Evolutionary conservation across 1,140 invertebrate species (phyloP).

Genomic region (Drosophila tropicalis): DNA sequence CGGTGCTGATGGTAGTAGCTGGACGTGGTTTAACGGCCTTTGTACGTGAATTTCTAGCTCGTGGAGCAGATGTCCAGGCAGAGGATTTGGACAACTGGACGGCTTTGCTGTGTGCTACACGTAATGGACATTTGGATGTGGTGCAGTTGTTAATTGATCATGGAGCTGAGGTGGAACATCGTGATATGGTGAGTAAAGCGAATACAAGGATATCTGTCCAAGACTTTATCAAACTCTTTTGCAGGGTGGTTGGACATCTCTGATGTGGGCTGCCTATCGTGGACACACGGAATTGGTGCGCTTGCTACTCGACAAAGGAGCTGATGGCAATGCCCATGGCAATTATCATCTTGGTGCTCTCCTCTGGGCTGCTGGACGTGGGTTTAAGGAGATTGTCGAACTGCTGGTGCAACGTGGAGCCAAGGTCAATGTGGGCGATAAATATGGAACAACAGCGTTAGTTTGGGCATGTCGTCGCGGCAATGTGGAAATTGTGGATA

Average conservation of each 20-base stretch:
- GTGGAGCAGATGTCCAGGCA: slow-evolving; percentile 95
- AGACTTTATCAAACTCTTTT: neutral
- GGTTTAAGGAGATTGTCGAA: slow-evolving; percentile 93
- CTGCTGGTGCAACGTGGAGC: slow-evolving; percentile 92
- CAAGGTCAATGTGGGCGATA: slow-evolving; percentile 96
- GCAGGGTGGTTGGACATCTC: slow-evolving; percentile 97
- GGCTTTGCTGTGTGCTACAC: slow-evolving; percentile 94
- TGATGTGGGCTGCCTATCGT: slow-evolving; percentile 99
- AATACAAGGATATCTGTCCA: neutral
- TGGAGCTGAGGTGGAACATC: slow-evolving; percentile 94
- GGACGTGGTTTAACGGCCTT: slow-evolving; percentile 91
- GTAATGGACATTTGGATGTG: slow-evolving; percentile 93
- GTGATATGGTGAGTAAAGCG: slow-evolving; percentile 91
- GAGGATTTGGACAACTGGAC: slow-evolving; percentile 98
- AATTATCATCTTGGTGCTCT: slow-evolving; percentile 95
- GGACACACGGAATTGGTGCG: slow-evolving; percentile 91
- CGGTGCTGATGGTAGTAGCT: slow-evolving; percentile 94
- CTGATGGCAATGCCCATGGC: slow-evolving; percentile 97
- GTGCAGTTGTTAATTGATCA: slow-evolving; percentile 93
- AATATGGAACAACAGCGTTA: slow-evolving; percentile 98
- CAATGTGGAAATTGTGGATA: slow-evolving; percentile 92
- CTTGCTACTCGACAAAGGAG: slow-evolving; percentile 93
- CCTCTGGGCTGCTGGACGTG: slow-evolving; percentile 96
- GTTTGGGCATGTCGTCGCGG: slow-evolving; percentile 98
- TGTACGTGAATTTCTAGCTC: slow-evolving; percentile 91